phyloP scores from a whole-genome alignment of 1,140 invertebrate genomes.

The Bacillus rossius region DNA sequence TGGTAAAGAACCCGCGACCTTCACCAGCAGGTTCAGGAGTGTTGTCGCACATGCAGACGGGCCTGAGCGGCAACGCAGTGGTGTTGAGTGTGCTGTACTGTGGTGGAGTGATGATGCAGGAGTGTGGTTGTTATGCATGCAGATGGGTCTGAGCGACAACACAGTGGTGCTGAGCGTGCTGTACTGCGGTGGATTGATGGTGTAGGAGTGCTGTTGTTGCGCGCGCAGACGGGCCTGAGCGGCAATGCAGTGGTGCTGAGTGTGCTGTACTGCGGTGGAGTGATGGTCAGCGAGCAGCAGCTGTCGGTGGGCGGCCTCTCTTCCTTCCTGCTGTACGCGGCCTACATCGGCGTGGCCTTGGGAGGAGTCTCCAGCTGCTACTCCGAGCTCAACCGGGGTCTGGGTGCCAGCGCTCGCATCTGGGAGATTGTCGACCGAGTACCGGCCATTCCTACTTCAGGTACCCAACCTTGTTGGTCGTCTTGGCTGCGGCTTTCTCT shows the following conservation, averaged over 20 bases:
- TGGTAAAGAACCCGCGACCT: too few species aligned
- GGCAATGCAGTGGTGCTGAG: slow-evolving; percentile 90
- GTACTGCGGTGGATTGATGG: slow-evolving; percentile 91
- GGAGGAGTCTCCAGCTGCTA: slow-evolving; percentile 86
- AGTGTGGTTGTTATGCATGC: slow-evolving; percentile 31
- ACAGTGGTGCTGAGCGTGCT: slow-evolving; percentile 86
- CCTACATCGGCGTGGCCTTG: slow-evolving; percentile 86
- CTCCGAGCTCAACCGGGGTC: slow-evolving; percentile 86
- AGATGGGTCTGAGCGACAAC: slow-evolving; percentile 93
- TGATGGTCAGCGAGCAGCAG: slow-evolving; percentile 73
- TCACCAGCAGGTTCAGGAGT: too few species aligned
- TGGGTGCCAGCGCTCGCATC: slow-evolving; percentile 83
- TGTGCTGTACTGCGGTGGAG: slow-evolving; percentile 90
- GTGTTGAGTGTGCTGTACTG: slow-evolving; percentile 91
- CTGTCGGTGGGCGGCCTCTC: slow-evolving; percentile 88
- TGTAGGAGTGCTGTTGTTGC: too few species aligned
- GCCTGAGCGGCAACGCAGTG: slow-evolving; percentile 88
- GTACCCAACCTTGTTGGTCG: slow-evolving; percentile 34
- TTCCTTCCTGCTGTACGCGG: slow-evolving; percentile 88
- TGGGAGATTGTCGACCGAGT: slow-evolving; percentile 85
- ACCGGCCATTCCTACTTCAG: slow-evolving; percentile 63
- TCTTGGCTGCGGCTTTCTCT: too few species aligned
- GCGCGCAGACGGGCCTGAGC: slow-evolving; percentile 84
- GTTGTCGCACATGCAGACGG: too few species aligned
- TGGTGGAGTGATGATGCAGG: slow-evolving; percentile 89